Evolutionary conservation across 2,888 invertebrate species (phyloP).

Genomic region (Agrotis segetum): DNA sequence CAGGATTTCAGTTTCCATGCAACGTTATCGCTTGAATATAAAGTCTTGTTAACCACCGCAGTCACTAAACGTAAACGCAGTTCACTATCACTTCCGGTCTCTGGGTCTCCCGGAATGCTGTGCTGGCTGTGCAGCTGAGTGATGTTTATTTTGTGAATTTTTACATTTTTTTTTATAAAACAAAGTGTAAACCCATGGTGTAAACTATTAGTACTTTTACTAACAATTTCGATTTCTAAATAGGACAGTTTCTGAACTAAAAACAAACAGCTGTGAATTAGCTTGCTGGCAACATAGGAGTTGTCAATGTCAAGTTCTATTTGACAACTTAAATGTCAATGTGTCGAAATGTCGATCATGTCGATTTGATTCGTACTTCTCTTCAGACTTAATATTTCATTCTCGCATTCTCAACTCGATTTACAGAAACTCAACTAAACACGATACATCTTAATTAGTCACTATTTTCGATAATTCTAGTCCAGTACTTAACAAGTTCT

Average conservation of each 20-base stretch:
- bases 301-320: constrained; percentile 26
- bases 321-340: constrained; percentile 20
- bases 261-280: constrained; percentile 3
- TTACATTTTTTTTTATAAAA: no score
- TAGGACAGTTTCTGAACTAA: constrained; percentile 1
- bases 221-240: neutral
- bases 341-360: neutral
- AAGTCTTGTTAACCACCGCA: constrained; percentile 2
- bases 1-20: constrained; percentile 71
- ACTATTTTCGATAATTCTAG: constrained; percentile 4
- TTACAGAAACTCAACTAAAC: constrained; percentile 9
- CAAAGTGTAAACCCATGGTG: no score
- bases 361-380: constrained; percentile 17
- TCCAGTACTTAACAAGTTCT: neutral
- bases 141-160: neutral
- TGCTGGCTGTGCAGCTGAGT: neutral
- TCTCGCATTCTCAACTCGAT: neutral
- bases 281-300: neutral
- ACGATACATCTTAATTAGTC: constrained; percentile 7
- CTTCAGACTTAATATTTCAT: constrained; percentile 2
- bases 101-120: neutral
- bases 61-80: constrained; percentile 26
- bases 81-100: neutral
- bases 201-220: no score
- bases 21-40: constrained; percentile 48